Percentiles rank a stretch among this genome's conserved stretches.
Conservation (phyloP, 2,888 invertebrate species). For the Heteromyza rotundicornis region DNA sequence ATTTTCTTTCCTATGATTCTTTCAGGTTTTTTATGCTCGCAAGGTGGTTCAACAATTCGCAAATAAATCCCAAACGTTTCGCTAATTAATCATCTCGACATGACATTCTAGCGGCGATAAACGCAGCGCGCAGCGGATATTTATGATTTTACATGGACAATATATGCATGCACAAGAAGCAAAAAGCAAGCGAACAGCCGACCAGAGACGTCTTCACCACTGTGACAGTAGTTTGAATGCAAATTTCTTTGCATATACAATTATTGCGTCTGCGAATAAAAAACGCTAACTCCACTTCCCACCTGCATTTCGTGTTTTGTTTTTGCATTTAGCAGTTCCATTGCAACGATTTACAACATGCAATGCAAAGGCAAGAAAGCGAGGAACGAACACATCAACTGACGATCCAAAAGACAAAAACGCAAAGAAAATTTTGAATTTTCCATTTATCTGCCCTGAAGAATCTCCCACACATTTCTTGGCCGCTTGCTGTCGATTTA, state of each 20-base stretch:
- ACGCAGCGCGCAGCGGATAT: background rate
- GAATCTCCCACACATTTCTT: constrained; percentile 22
- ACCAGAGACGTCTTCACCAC: background rate
- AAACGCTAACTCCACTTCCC: constrained; percentile 25
- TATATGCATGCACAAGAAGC: constrained; percentile 20
- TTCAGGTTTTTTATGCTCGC: background rate
- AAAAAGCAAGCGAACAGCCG: constrained; percentile 1
- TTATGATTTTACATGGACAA: constrained; percentile 23
- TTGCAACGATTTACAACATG: constrained; percentile 16
- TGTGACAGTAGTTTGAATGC: constrained; percentile 15
- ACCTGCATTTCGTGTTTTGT: constrained; percentile 33
- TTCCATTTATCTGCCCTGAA: background rate
- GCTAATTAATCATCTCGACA: constrained; percentile 32
- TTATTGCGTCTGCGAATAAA: background rate
- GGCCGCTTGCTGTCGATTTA: background rate
- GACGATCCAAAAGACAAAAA: background rate
- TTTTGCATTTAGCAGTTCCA: too few relatives aligned
- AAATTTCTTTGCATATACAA: constrained; percentile 9
- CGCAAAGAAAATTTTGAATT: background rate
- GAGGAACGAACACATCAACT: background rate
- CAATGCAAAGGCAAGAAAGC: constrained; percentile 13
- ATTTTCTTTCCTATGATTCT: background rate
- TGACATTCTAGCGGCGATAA: constrained; percentile 8
- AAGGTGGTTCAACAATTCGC: constrained; percentile 4
- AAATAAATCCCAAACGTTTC: constrained; percentile 18